These are phyloP conservation scores for Guaruba guarouba DNA, from an alignment of 2,113 vertebrate species.

Conservation along the genomic window DNA sequence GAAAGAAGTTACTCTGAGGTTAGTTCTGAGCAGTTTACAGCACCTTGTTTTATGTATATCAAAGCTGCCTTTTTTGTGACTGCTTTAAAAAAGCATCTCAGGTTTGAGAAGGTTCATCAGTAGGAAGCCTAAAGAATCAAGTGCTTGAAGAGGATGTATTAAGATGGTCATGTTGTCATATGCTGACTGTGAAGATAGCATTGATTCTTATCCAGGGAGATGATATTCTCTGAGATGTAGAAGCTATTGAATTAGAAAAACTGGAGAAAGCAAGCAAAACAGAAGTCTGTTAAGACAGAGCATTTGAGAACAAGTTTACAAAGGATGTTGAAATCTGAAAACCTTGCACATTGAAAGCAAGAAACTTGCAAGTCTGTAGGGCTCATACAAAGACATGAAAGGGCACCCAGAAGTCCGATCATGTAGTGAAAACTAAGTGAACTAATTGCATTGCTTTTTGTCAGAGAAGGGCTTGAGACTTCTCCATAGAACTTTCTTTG, in stretches of 20 bases:
- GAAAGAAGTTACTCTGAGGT: neutral
- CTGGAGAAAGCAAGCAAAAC: neutral
- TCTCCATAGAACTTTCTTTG: neutral
- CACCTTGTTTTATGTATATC: neutral
- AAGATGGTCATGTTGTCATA: neutral
- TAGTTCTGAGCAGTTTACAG: neutral
- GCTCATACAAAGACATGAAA: neutral
- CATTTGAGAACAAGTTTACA: neutral
- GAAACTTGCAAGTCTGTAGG: neutral
- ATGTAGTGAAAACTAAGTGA: neutral
- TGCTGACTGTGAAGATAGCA: neutral
- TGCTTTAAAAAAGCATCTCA: neutral
- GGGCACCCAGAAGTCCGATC: neutral
- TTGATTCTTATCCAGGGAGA: neutral
- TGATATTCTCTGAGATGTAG: neutral
- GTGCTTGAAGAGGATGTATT: neutral
- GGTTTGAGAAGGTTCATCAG: neutral
- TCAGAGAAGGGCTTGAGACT: neutral
- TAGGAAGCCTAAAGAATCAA: neutral
- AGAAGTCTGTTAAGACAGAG: neutral
- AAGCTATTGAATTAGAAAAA: neutral
- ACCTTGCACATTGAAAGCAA: neutral
- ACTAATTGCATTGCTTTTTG: neutral
- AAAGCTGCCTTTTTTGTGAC: neutral
- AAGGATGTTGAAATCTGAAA: neutral